Conservation (phyloP, 2,797 vertebrate genomes). For the Eutrigla gurnardus region DNA sequence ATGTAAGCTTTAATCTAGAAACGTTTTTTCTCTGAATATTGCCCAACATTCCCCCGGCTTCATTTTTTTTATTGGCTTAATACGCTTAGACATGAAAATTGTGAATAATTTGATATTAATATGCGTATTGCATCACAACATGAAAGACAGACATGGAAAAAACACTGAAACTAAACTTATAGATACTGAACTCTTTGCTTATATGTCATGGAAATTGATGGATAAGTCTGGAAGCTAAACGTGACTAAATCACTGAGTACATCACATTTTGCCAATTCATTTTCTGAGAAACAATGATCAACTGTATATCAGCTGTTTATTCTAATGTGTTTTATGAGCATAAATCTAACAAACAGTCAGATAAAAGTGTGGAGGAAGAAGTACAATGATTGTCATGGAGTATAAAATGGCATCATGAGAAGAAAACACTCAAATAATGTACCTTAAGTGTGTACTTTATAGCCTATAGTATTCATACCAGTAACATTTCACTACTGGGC, state of each 20-base stretch:
- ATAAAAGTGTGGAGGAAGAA: too few relatives aligned
- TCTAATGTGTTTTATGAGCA: not conserved
- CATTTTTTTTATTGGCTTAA: too few relatives aligned
- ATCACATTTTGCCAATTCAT: constrained; percentile 3
- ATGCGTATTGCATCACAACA: constrained; percentile 5
- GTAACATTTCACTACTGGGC: not conserved
- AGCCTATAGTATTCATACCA: not conserved
- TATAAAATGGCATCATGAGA: too few relatives aligned
- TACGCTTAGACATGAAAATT: not conserved
- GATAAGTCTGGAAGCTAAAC: constrained; percentile 1
- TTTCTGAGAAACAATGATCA: not conserved
- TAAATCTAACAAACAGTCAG: not conserved
- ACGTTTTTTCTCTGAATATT: too few relatives aligned
- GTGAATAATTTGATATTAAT: not conserved
- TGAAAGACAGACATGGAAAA: not conserved
- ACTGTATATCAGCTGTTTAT: not conserved
- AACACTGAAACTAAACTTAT: not conserved
- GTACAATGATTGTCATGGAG: too few relatives aligned
- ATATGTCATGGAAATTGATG: not conserved
- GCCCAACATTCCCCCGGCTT: too few relatives aligned
- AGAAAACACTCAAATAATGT: too few relatives aligned
- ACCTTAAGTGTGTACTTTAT: too few relatives aligned
- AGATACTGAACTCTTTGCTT: not conserved
- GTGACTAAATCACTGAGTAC: constrained; percentile 22
- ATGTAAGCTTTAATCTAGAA: too few relatives aligned